phyloP scores from a whole-genome alignment of 2,113 vertebrate genomes.

The Notechis scutatus region DNA sequence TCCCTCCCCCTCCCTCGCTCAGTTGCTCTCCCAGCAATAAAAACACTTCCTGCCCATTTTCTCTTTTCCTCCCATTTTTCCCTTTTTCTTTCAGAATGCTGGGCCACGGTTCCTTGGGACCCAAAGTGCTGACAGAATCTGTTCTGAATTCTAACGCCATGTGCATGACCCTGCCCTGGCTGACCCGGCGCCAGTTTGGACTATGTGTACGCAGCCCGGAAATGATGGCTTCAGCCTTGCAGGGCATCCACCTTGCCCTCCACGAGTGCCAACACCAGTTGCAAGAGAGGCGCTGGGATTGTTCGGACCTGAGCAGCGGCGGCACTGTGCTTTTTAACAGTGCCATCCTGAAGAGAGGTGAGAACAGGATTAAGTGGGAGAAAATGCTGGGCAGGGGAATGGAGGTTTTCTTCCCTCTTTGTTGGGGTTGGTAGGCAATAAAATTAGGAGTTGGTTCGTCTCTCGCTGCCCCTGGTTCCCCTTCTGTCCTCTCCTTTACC shows the following conservation, averaged over 20 bases:
- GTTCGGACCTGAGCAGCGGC: constrained; percentile 81
- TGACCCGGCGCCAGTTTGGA: constrained; percentile 85
- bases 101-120: constrained; percentile 85
- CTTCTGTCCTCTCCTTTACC: not conserved
- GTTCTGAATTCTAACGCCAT: constrained; percentile 86
- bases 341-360: constrained; percentile 86
- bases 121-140: constrained; percentile 85
- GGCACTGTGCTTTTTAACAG: constrained; percentile 84
- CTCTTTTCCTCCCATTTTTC: not conserved
- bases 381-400: not conserved
- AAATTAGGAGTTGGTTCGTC: not conserved
- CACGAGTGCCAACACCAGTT: constrained; percentile 91
- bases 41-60: not conserved
- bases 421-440: not conserved
- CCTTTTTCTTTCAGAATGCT: constrained; percentile 71
- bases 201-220: constrained; percentile 87
- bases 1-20: no score
- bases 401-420: no score
- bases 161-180: constrained; percentile 79
- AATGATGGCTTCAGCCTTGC: constrained; percentile 88
- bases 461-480: not conserved
- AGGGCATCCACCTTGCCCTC: constrained; percentile 87
- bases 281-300: constrained; percentile 89
- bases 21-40: no score
- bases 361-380: constrained; percentile 35